Conservation (phyloP, 2,888 invertebrate genomes). For the Monoplex corrugatus region DNA sequence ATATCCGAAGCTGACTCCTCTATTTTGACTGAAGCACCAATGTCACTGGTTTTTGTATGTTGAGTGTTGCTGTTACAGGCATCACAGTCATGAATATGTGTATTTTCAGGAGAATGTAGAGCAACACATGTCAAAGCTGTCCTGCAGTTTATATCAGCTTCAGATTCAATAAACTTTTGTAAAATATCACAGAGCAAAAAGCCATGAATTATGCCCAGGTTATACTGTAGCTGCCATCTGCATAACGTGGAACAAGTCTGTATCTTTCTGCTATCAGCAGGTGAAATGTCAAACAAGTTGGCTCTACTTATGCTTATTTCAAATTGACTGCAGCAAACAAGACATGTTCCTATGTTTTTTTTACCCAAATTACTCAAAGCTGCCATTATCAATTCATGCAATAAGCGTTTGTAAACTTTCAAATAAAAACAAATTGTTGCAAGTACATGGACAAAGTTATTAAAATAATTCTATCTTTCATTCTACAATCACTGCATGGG, state of each 20-base stretch:
- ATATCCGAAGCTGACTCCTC: not conserved
- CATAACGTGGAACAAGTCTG: not conserved
- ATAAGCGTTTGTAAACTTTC: too few species aligned
- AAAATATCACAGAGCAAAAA: slow-evolving; percentile 25
- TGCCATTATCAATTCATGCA: not conserved
- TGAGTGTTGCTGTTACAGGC: too few species aligned
- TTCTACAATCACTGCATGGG: too few species aligned
- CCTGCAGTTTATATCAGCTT: not conserved
- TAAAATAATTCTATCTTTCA: too few species aligned
- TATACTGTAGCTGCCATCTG: not conserved
- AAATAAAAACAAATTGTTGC: too few species aligned
- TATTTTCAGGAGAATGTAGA: not conserved
- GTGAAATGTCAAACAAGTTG: not conserved
- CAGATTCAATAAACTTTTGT: not conserved
- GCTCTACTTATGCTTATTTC: not conserved
- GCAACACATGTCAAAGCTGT: not conserved
- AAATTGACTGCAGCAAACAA: not conserved
- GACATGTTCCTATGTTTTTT: not conserved
- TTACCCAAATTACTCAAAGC: not conserved
- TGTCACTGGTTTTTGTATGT: too few species aligned
- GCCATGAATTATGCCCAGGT: not conserved
- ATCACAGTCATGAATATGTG: not conserved
- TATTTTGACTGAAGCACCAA: not conserved
- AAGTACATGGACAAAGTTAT: too few species aligned
- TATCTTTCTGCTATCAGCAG: not conserved